Base-by-base conservation (phyloP, 2,113 vertebrate species). In the Tretioscincus oriximinensis region DNA sequence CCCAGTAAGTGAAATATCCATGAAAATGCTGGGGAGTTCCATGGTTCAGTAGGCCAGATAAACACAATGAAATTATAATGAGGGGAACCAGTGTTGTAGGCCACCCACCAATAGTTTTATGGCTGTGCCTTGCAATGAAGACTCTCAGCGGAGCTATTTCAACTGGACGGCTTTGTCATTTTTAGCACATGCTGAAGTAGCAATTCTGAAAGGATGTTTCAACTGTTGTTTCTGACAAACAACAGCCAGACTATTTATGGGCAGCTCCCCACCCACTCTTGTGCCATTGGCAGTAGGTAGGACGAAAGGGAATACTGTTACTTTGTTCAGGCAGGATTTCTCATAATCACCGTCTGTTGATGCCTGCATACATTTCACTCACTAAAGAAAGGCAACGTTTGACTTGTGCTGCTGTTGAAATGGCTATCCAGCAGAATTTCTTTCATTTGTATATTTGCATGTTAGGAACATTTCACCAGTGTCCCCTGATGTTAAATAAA, bases 101-200 rank as follows among this genome's bases (percentile, higher is more conserved):
- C 95, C 94, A 94, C 95, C 95, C 95, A 94, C 94, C 90, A 92
- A 92, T 66, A 90, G 88, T 88, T 94, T 95, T 93, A 95, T 92
- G 86, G 93, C 93, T 88, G 90, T 90, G 91, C 90, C 92, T 89
- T 90, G 91, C 90, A 94, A 89, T 86, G 87, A 93, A 90, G 91
- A 85, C 92, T 93, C 93, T 94, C 94, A 88, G 88, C 18, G 80
- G 91, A 93, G 93, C 93, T 88, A 91, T 92, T 92, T 91, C 92
- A 7, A 91, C 89, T 91, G 92, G 91, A 92, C 87, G 73, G 93
- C 93, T 92, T 93, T 95, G 95, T 95, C 93, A 90, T 95, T 92
- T 95, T 90, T 90, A 95, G 92, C 89, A 92, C 94, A 93, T 88
- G 93, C 88, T 89, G 87, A 92, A 90, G 89, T 90, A 90, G 85